Conservation (phyloP, 2,113 vertebrate species). For the Saguinus imperator region DNA sequence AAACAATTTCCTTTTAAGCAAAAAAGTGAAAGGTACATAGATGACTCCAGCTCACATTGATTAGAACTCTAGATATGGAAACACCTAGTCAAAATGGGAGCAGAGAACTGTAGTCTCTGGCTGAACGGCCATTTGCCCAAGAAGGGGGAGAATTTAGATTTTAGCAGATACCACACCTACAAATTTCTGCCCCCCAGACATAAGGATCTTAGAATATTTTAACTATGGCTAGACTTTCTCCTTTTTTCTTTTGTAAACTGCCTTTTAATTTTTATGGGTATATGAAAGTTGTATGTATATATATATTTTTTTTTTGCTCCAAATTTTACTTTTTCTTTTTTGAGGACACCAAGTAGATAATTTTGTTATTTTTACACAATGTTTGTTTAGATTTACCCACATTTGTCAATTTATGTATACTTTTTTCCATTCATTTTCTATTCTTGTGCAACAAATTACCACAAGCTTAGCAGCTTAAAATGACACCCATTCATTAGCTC, state of each 20-base stretch:
- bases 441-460: background rate
- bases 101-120: background rate
- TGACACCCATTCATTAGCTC: background rate
- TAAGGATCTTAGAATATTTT: background rate
- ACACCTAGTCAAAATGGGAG: background rate
- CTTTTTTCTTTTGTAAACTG: background rate
- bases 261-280: background rate
- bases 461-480: background rate
- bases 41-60: background rate
- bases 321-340: constrained; percentile 5
- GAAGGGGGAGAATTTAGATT: background rate
- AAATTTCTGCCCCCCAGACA: background rate
- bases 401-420: background rate
- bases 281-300: background rate
- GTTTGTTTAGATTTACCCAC: background rate
- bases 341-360: background rate
- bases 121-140: background rate
- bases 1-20: background rate
- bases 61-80: background rate
- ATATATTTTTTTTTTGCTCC: background rate
- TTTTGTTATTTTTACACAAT: constrained; percentile 3
- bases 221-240: background rate
- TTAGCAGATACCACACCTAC: background rate
- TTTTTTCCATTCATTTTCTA: background rate
- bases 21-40: background rate